Percentiles rank a stretch among this genome's conserved stretches.
These are phyloP conservation scores for Erannis defoliaria DNA, from an alignment of 2,888 invertebrate species.

Conservation along the genomic window DNA sequence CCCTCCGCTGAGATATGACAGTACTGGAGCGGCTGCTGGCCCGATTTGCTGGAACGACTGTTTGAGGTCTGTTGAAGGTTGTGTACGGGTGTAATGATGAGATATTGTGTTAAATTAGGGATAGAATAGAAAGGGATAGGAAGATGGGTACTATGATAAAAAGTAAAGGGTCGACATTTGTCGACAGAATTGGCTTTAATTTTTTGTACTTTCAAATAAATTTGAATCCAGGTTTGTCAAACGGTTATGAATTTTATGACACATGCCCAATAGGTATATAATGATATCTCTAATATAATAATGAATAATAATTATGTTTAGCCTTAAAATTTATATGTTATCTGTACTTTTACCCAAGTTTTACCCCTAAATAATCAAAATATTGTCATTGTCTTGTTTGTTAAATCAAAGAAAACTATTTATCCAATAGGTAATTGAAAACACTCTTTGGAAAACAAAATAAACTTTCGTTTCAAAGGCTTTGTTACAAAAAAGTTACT, in stretches of 20 bases:
- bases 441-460: slow-evolving; percentile 8
- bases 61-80: slow-evolving; percentile 40
- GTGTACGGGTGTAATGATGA: slow-evolving; percentile 2
- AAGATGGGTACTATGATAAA: neutral
- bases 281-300: too few relatives aligned
- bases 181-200: too few relatives aligned
- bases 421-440: slow-evolving; percentile 1
- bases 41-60: slow-evolving; percentile 34
- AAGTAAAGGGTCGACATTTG: neutral
- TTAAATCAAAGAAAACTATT: neutral
- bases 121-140: neutral
- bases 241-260: too few relatives aligned
- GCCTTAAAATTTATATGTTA: too few relatives aligned
- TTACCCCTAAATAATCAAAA: too few relatives aligned
- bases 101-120: slow-evolving; percentile 23
- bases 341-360: too few relatives aligned
- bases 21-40: slow-evolving; percentile 16
- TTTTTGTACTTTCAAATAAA: too few relatives aligned
- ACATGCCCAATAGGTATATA: too few relatives aligned
- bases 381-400: slow-evolving; percentile 5
- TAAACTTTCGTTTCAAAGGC: slow-evolving; percentile 2
- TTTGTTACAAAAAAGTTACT: neutral
- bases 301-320: too few relatives aligned
- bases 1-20: slow-evolving; percentile 25
- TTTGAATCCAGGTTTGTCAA: too few relatives aligned